Conservation (phyloP, 2,888 invertebrate species). For the Acanthosepion esculentum region DNA sequence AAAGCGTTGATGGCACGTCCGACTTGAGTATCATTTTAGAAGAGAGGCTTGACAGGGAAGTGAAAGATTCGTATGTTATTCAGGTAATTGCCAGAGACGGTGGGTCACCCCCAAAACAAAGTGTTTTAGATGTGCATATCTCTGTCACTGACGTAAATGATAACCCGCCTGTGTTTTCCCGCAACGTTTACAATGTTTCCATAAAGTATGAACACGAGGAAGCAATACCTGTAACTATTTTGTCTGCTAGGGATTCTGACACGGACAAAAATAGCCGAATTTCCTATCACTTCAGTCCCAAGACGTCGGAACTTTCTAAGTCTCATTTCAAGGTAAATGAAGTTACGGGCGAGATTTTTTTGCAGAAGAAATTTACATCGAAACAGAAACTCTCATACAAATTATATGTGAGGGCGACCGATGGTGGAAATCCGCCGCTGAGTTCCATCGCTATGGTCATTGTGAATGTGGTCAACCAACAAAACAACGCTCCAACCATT, state of each 20-base stretch:
- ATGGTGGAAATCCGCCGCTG: neutral
- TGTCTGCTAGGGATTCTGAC: neutral
- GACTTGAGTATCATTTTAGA: neutral
- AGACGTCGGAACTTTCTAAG: neutral
- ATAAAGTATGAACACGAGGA: neutral
- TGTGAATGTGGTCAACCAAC: neutral
- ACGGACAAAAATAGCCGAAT: neutral
- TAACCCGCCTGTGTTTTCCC: neutral
- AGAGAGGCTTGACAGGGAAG: neutral
- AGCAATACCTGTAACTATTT: neutral
- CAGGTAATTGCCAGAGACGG: neutral
- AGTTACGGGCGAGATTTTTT: neutral
- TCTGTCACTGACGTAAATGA: neutral
- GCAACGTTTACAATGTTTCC: neutral
- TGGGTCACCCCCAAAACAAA: neutral
- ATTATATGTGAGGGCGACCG: neutral
- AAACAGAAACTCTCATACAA: neutral
- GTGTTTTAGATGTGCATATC: neutral
- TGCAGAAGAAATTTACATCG: neutral
- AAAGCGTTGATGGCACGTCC: neutral
- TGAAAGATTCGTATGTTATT: neutral
- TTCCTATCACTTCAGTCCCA: neutral
- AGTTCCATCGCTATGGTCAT: neutral
- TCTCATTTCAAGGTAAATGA: constrained; percentile 18
- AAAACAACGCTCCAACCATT: neutral